Evolutionary conservation across 2,797 vertebrate species (phyloP).

Genomic region (Gallirallus australis): DNA sequence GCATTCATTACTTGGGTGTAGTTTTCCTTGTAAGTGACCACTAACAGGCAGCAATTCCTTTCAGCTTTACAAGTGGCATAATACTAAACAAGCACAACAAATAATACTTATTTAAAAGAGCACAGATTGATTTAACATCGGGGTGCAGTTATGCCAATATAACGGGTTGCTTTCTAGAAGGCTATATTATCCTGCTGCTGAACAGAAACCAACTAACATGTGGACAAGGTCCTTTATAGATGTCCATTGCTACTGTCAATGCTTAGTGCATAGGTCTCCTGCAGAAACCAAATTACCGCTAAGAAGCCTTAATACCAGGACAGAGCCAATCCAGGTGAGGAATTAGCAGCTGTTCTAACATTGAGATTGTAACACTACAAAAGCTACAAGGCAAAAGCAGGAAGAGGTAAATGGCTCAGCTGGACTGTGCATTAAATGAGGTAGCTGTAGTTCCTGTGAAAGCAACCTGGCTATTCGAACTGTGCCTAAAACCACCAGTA

Average conservation of each 20-base stretch:
- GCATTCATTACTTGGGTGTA: slow-evolving; percentile 12
- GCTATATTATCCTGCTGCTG: neutral
- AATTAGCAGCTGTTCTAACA: neutral
- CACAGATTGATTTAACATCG: neutral
- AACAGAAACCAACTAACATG: neutral
- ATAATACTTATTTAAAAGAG: neutral
- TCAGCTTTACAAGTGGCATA: slow-evolving; percentile 18
- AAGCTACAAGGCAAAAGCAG: neutral
- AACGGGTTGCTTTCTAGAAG: slow-evolving; percentile 13
- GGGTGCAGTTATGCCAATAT: neutral
- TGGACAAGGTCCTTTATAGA: neutral
- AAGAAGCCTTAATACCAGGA: neutral
- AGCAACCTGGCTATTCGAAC: neutral
- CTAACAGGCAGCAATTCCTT: slow-evolving; percentile 26
- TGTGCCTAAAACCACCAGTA: neutral
- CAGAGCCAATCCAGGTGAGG: neutral
- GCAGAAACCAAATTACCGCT: neutral
- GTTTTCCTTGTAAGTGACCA: slow-evolving; percentile 16
- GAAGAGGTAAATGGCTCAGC: neutral
- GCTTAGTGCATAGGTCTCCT: neutral
- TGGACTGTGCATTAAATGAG: neutral
- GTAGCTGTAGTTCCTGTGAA: neutral
- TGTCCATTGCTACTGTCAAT: neutral
- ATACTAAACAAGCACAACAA: neutral
- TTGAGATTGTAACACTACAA: neutral